Evolutionary conservation across 2,888 invertebrate genomes (phyloP).

Genomic region (Gortyna flavago): DNA sequence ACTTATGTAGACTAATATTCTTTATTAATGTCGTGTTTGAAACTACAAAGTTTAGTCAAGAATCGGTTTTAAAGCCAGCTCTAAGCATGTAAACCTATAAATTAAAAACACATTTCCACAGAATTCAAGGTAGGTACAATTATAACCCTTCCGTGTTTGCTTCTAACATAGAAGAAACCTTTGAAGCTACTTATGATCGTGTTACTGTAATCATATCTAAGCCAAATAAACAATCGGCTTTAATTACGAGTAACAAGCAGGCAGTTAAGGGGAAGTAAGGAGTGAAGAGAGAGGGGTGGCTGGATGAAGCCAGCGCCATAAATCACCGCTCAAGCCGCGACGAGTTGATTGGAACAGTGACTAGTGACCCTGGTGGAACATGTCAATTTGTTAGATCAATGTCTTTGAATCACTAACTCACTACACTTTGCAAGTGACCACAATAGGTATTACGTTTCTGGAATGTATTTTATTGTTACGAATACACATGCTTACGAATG

Average conservation of each 20-base stretch:
- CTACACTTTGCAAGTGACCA: neutral
- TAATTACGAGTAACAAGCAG: constrained; percentile 29
- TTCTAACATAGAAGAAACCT: neutral
- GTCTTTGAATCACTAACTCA: neutral
- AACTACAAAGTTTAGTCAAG: too few relatives aligned
- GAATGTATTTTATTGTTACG: neutral
- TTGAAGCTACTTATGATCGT: constrained; percentile 3
- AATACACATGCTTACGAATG: neutral
- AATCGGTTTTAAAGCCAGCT: too few relatives aligned
- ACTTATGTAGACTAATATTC: too few relatives aligned
- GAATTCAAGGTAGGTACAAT: neutral
- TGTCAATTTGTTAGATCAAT: neutral
- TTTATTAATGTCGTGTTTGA: too few relatives aligned
- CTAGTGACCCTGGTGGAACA: neutral
- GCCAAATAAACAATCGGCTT: constrained; percentile 1
- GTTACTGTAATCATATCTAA: constrained; percentile 12
- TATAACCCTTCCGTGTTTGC: neutral
- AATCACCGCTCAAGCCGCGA: constrained; percentile 37
- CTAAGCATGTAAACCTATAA: too few relatives aligned
- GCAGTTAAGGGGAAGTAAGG: too few relatives aligned
- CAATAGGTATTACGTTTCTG: neutral
- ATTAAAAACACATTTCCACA: neutral
- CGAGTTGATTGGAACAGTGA: constrained; percentile 43
- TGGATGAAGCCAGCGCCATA: constrained; percentile 23
- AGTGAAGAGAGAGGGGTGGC: constrained; percentile 14